Base-by-base conservation (phyloP, 2,797 vertebrate genomes). In the Sebastes oblongus region DNA sequence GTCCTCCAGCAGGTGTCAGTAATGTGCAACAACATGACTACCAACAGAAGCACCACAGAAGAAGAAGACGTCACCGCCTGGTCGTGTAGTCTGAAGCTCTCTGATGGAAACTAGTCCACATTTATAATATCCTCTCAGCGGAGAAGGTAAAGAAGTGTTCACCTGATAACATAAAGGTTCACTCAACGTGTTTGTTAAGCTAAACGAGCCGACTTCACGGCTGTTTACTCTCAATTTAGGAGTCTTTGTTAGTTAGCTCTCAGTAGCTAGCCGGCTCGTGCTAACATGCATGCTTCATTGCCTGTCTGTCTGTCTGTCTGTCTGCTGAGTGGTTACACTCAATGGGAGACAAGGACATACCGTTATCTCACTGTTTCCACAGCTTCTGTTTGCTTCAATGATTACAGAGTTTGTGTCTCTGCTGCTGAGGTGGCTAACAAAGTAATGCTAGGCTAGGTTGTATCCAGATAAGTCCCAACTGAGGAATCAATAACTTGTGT, bases 161-260 rank as follows among this genome's bases (percentile, higher is more conserved):
- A 8, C 2, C 0, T 16, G 0, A 24, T 20, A 1, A 4, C 1
- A 1, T 6, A 0, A 7, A 13, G 1, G 2, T 61, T 61, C 25
- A 1, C 1, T 25, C 1, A 11, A 2, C 5, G 16, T 42, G 54
- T 59, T n/a, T 29, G 1, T 30, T 30, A 0, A 2, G 1, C 9
- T 54, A 8, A 9, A 1, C 0, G 0, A 0, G 0, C 1, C 3
- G 18, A 36, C 27, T 52, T 56, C 2, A 8, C 20, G 11, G 2
- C n/a, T 14, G 24, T 24, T n/a, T 2, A 39, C 4, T 59, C 27
- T 69, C 20, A 42, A 36, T 72, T 84, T 42, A 10, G 2, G 8
- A 22, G 1, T 50, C 8, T 66, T 10, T 14, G 12, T 32, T 12
- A 56, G 64, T 67, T 80, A 90, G 87, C 83, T 20, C 0, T 4